phyloP scores from a whole-genome alignment of 2,113 vertebrate species.

The Hippocampus guttulatus region DNA sequence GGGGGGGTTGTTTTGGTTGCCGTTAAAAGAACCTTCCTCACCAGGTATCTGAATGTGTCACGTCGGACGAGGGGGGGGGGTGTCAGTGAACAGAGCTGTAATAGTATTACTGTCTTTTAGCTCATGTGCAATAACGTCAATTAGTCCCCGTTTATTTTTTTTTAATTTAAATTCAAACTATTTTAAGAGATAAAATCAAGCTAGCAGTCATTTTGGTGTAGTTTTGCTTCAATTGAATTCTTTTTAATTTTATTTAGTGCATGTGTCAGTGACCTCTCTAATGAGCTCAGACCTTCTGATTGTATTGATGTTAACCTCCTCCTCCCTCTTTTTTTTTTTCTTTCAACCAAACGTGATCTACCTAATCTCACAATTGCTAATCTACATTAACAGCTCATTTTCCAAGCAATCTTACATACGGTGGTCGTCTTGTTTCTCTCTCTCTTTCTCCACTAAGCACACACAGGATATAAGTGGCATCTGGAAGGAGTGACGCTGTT shows the following conservation, averaged over 20 bases:
- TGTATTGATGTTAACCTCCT: constrained; percentile 62
- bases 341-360: constrained; percentile 67
- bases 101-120: constrained; percentile 69
- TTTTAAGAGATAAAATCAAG: constrained; percentile 35
- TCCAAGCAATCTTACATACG: constrained; percentile 52
- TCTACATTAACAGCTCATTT: constrained; percentile 66
- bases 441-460: constrained; percentile 39
- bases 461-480: constrained; percentile 34
- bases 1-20: constrained; percentile 13
- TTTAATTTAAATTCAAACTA: constrained; percentile 48
- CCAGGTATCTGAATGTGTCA: constrained; percentile 58
- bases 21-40: constrained; percentile 31
- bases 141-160: constrained; percentile 59
- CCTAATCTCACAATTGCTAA: constrained; percentile 62
- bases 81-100: constrained; percentile 49
- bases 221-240: constrained; percentile 17
- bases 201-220: constrained; percentile 26
- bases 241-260: constrained; percentile 37
- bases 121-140: constrained; percentile 75
- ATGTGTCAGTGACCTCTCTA: constrained; percentile 65
- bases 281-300: constrained; percentile 72
- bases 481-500: constrained; percentile 43
- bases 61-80: constrained; percentile 13
- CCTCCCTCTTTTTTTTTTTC: constrained; percentile 35
- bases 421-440: constrained; percentile 34